These are phyloP conservation scores for Megalops atlanticus DNA, from an alignment of 2,113 vertebrate genomes.

Conservation along the genomic window DNA sequence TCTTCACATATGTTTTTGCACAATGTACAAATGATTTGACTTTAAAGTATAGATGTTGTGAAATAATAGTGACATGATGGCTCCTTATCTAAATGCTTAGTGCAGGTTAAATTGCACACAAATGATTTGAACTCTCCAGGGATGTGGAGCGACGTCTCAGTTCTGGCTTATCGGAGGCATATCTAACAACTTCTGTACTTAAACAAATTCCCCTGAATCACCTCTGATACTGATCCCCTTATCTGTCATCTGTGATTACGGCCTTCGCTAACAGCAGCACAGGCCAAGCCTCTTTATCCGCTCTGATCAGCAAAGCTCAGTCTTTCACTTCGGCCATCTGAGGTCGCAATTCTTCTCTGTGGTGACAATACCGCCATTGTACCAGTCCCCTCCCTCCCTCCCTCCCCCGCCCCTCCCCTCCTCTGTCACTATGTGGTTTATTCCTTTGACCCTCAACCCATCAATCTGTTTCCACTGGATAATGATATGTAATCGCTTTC, in stretches of 20 bases:
- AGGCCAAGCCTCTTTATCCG: conserved; percentile 66
- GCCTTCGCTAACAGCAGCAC: conserved; percentile 53
- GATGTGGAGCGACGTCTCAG: background rate
- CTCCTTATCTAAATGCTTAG: too few species aligned
- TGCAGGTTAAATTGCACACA: too few species aligned
- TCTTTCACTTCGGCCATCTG: conserved; percentile 64
- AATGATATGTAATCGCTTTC: conserved; percentile 99
- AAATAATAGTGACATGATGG: too few species aligned
- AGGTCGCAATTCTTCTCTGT: conserved; percentile 55
- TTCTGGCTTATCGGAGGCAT: conserved; percentile 23
- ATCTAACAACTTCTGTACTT: conserved; percentile 42
- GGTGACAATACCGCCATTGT: conserved; percentile 94
- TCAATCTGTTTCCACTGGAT: conserved; percentile 99
- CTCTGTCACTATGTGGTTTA: conserved; percentile 84
- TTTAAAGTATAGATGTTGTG: too few species aligned
- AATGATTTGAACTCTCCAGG: background rate
- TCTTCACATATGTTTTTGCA: too few species aligned
- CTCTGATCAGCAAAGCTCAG: conserved; percentile 61
- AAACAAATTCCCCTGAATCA: conserved; percentile 55
- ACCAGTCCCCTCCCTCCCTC: conserved; percentile 64
- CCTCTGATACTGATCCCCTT: conserved; percentile 61
- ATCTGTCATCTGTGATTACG: conserved; percentile 65
- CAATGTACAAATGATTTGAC: too few species aligned
- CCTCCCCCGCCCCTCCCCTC: conserved; percentile 42
- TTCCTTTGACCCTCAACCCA: conserved; percentile 98